Base-by-base conservation (phyloP, 2,888 invertebrate species). In the Cosmia pyralina region DNA sequence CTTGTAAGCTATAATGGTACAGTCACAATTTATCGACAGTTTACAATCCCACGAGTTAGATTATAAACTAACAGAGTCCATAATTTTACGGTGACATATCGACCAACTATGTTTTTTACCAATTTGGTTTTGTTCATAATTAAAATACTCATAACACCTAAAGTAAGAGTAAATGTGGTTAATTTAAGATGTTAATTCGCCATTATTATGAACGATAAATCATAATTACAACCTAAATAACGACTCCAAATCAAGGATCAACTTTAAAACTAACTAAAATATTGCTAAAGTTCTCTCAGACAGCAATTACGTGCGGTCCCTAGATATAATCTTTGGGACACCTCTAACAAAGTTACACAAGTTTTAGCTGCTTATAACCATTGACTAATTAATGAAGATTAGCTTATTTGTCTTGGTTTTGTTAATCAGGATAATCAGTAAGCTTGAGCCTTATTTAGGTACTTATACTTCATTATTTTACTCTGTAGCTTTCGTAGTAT, bases 251-350 rank as follows among this genome's bases (percentile, higher is more conserved):
- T 59, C 41, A 50, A 70, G 52, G 59, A n/a, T 28, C 8, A 71
- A 85, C 64, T 82, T 66, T 70, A 57, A 79, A 79, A 83, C 70
- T 57, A 73, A 68, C 71, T 83, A 76, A 85, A 85, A 79, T 83
- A 83, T 79, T 72, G 57, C 72, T n/a, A 46, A 85, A 85, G 59
- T 83, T 83, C 17, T 19, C 34, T 22, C 7, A 62, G 44, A 65
- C 55, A 48, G 53, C 66, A 68, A 64, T 78, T 64, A 79, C 46
- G 63, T 59, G 69, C 34, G 62, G 83, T 69, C 80, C 73, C 73
- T 10, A 52, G 83, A 79, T 69, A 72, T 83, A 46, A 81, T 81
- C 69, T 64, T 62, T 28, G 63, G 63, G 55, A 57, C 59, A 81
- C 59, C 69, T 69, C 52, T 44, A 7, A 28, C 50, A 46, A 69